Evolutionary conservation across 2,888 invertebrate species (phyloP), one percentile per base, ranked within the genome.

Genomic region (Drosophila subsilvestris): DNA sequence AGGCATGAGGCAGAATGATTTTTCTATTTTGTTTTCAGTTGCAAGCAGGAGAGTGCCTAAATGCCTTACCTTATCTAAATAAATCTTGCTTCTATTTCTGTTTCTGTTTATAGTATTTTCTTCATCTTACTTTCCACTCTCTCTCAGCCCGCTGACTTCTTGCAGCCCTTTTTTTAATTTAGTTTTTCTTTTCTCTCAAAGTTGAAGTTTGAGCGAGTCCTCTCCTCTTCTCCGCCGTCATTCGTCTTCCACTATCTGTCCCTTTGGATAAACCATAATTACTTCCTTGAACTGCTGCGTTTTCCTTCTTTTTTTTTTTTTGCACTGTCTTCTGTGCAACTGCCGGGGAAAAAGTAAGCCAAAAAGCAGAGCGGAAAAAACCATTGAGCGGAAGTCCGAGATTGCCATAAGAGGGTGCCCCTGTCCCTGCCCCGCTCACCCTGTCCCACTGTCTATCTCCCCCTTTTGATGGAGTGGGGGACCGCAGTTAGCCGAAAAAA

Each of bases 181-280:
- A 49, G 58, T 60, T 37, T 59, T 43, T 59, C 42, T 56, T 55
- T 62, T 48, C 54, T 51, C 18, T 27, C 55, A 66, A 66, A 66
- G 68, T 67, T 66, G 65, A 67, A 67, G 67, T 55, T 67, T 67
- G 65, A 10, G 53, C 18, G 17, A 12, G 32, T 54, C 29, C 45
- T 51, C 58, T 2, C 9, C 53, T 37, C 29, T 14, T 29, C 20
- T 60, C 48, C 22, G 44, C 47, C 59, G 44, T 58, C 63, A 59
- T 56, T 61, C 65, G 51, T 70, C 58, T 59, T 50, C n/a, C 51
- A 47, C 45, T 59, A 78, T 68, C 74, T 77, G 78, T 80, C 83
- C 76, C 78, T 74, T 80, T 87, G 82, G 87, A 89, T 87, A 82
- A 90, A 82, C 88, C 89, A 87, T 90, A 89, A 89, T 89, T 89